These are phyloP conservation scores for Zele albiditarsus DNA, from an alignment of 2,888 invertebrate species.

Conservation along the genomic window DNA sequence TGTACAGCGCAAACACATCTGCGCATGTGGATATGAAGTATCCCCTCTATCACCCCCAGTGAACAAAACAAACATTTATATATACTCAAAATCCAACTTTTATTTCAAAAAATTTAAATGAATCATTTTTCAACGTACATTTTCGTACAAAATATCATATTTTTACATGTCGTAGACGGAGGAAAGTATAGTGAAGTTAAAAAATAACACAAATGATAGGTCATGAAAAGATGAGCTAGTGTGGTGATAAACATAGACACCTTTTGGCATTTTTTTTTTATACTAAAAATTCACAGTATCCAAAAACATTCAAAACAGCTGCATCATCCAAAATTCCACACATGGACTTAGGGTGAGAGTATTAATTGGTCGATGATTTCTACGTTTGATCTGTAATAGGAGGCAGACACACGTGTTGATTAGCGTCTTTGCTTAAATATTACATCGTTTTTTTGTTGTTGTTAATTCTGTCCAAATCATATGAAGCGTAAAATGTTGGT, in stretches of 20 bases:
- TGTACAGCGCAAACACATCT: too few relatives aligned
- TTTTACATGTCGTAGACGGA: neutral
- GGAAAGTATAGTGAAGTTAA: neutral
- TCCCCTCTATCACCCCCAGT: too few relatives aligned
- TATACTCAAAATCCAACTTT: neutral
- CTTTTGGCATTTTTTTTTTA: constrained; percentile 50
- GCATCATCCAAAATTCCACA: constrained; percentile 32
- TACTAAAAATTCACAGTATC: constrained; percentile 68
- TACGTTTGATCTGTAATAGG: constrained; percentile 69
- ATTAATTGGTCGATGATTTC: constrained; percentile 35
- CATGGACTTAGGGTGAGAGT: constrained; percentile 20
- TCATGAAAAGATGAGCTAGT: neutral
- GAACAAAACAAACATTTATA: neutral
- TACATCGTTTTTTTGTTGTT: constrained; percentile 25
- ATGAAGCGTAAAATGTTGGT: neutral
- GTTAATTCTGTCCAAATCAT: neutral
- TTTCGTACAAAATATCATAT: neutral
- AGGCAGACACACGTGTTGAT: constrained; percentile 56
- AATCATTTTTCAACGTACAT: neutral
- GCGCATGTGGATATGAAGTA: too few relatives aligned
- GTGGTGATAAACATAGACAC: neutral
- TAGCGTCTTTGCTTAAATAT: constrained; percentile 39
- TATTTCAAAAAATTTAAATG: neutral
- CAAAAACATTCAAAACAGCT: constrained; percentile 56
- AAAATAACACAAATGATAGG: neutral